Evolutionary conservation across 2,113 vertebrate species (phyloP).

Genomic region (Caranx melampygus): DNA sequence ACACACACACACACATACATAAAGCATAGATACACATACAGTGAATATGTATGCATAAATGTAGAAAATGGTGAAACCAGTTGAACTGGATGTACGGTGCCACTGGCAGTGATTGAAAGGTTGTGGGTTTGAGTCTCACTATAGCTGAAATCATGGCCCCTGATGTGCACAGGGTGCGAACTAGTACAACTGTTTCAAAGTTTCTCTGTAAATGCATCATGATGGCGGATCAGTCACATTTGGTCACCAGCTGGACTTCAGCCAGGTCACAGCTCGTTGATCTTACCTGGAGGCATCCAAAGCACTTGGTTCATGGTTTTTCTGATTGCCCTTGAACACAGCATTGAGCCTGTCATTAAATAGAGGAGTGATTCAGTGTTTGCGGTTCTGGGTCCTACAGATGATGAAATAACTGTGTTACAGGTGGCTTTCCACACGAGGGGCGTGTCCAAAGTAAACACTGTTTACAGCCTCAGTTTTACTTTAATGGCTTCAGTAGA

Average conservation of each 20-base stretch:
- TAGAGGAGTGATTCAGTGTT: not conserved
- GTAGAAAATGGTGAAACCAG: no score
- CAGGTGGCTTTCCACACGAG: no score
- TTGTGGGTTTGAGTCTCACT: not conserved
- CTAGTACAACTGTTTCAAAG: no score
- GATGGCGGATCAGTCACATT: no score
- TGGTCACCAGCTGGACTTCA: no score
- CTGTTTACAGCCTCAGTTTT: not conserved
- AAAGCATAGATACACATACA: slow-evolving; percentile 18
- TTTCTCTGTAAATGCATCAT: no score
- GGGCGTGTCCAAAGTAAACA: not conserved
- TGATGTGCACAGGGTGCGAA: no score
- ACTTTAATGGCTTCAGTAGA: not conserved
- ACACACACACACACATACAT: not conserved
- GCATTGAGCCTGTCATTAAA: not conserved
- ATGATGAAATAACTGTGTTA: no score
- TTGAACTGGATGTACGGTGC: no score
- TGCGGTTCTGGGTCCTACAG: not conserved
- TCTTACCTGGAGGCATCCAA: no score
- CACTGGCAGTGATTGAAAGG: not conserved
- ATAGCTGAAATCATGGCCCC: not conserved
- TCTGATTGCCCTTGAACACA: not conserved
- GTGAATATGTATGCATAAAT: not conserved
- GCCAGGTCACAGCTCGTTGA: no score
- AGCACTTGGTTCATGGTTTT: no score